Base-by-base conservation (phyloP, 1,140 invertebrate species). In the Callitettix versicolor region DNA sequence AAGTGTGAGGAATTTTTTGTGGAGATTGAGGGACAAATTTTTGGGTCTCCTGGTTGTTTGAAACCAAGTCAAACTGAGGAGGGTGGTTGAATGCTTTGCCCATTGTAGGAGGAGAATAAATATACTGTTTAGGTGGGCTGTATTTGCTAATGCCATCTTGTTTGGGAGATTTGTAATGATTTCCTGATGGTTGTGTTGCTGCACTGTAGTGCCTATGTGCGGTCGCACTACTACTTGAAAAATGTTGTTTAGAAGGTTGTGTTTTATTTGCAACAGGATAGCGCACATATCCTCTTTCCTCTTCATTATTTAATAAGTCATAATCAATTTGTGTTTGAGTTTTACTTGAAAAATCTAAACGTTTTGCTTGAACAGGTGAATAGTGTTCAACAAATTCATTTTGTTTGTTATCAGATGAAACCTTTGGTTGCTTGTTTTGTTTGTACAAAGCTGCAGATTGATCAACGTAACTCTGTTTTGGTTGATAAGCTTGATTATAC, bases 81-180 rank as follows among this genome's bases (percentile, higher is more conserved):
- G 26, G 48, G 18, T 50, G 12, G 12, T 30, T 50, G 18, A 3
- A 30, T 30, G 26, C 26, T 4, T 30, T 3, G 3, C 26, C 26
- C 26, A 30, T 48, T 33, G 30, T 7, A 2, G 46, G 46, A 4
- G 46, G 46, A n/a, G 46, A 26, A 33, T 48, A 30, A n/a, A 48
- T 48, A 30, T 48, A 48, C 46, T 48, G 21, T 22, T 48, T 48
- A 30, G 46, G 46, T 3, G 46, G 46, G 15, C 21, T 30, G 30
- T n/a, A 48, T 48, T 48, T 15, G 26, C 15, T 48, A 14, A 22
- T 26, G n/a, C 3, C 14, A 22, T 30, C 15, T 26, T 48, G 11
- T 30, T 30, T 33, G 22, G 20, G 12, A 26, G 46, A 30, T 15
- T 48, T 48, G 22, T 48, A 18, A 48, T 14, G 4, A 24, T 30